Evolutionary conservation across 2,888 invertebrate species (phyloP), one percentile per base, ranked within the genome.

Genomic region (Tridacna gigas): DNA sequence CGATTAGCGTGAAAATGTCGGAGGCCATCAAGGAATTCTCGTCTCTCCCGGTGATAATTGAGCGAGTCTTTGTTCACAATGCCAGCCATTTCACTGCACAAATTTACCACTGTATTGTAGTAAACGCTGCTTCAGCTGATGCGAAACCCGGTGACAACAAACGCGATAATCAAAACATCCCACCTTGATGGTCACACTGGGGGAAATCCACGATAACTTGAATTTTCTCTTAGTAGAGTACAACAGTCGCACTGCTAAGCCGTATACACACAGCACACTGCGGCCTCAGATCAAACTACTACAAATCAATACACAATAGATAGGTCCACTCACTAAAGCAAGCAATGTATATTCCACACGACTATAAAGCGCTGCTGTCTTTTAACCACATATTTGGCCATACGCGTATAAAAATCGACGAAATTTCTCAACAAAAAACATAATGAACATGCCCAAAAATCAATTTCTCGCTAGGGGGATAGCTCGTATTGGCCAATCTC

Each of bases 1-100:
- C 97, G 97, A 91, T 97, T 97, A 90, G 98, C 98, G 95, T 98
- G 98, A 95, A 98, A 98, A 95, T 97, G 97, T 93, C 97, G 97
- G 92, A 99, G 96, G 94, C 98, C 98, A 95, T 97, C 96, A 89
- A 97, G 95, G 96, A 98, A 98, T 90, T 96, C 96, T 92, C 97
- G 97, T 94, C 96, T 97, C 95, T 97, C 97, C 95, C 96, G 96
- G 94, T 96, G 95, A 96, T 97, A 97, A 93, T 96, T 96, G 95
- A 96, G 96, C 91, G 97, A 96, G 95, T 96, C 96, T 96, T 96
- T 96, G 95, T 96, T 96, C 93, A 96, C 95, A 95, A 96, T 95
- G 94, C 96, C 96, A 95, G 96, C 96, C 96, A 96, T 96, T 88
- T 86, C 88, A 69, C 66, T 22, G 56, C 66, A 37, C 78, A 48